phyloP scores from a whole-genome alignment of 2,888 invertebrate species.

The Toxonevra muliebris region DNA sequence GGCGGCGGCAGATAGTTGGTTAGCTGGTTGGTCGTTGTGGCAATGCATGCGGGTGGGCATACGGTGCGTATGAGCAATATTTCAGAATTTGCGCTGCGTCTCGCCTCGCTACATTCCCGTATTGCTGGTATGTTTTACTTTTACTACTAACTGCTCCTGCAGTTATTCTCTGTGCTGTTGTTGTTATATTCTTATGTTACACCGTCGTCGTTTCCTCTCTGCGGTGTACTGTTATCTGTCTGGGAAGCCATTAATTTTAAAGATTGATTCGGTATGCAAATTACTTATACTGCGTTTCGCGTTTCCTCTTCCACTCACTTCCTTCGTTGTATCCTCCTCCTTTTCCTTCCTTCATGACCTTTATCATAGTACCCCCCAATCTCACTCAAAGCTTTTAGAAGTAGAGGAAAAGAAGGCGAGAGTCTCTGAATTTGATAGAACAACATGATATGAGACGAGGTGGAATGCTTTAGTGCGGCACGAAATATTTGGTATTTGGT shows the following conservation, averaged over 20 bases:
- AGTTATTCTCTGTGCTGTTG: slow-evolving; percentile 18
- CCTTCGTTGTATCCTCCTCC: too few species aligned
- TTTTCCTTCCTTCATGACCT: too few species aligned
- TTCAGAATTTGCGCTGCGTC: slow-evolving; percentile 47
- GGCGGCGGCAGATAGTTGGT: too few species aligned
- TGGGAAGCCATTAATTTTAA: slow-evolving; percentile 62
- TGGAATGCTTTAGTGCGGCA: too few species aligned
- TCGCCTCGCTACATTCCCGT: neutral
- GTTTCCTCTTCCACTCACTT: too few species aligned
- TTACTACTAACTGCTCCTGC: neutral
- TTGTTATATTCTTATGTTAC: neutral
- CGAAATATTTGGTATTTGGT: too few species aligned
- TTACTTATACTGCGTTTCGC: slow-evolving; percentile 48
- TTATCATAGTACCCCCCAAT: too few species aligned
- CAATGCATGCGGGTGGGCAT: slow-evolving; percentile 28
- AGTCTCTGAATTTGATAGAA: too few species aligned
- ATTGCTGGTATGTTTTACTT: neutral
- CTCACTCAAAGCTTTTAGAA: too few species aligned
- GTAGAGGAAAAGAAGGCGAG: too few species aligned
- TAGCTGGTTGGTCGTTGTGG: slow-evolving; percentile 42
- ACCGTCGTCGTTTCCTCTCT: slow-evolving; percentile 35
- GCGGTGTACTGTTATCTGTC: slow-evolving; percentile 58
- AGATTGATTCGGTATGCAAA: slow-evolving; percentile 63
- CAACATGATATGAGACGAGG: too few species aligned
- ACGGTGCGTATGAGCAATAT: slow-evolving; percentile 55